Conservation (phyloP, 1,140 invertebrate genomes). For the Carposina sasakii region DNA sequence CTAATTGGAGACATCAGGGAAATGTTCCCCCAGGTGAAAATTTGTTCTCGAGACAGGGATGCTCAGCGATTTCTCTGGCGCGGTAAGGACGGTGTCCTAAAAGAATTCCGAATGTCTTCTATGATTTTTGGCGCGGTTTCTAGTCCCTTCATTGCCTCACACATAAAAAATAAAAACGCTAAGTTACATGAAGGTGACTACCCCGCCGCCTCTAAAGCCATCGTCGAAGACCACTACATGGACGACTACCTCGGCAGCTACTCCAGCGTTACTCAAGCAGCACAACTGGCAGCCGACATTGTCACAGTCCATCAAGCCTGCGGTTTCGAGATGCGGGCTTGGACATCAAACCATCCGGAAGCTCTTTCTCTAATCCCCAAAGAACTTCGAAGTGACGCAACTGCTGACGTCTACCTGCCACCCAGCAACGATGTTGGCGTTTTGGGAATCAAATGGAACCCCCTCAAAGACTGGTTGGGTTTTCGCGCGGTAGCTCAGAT, state of each 20-base stretch:
- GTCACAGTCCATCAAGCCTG: constrained; percentile 15
- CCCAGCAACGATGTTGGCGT: too few species aligned
- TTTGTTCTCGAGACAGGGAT: constrained; percentile 25
- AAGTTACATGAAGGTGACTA: constrained; percentile 14
- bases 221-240: constrained; percentile 34
- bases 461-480: too few species aligned
- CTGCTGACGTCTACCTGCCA: too few species aligned
- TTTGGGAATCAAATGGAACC: too few species aligned
- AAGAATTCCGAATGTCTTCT: constrained; percentile 22
- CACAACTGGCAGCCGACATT: constrained; percentile 17
- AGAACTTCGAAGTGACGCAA: too few species aligned
- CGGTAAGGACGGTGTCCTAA: not conserved
- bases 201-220: constrained; percentile 19
- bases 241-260: constrained; percentile 35
- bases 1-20: constrained; percentile 27
- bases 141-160: constrained; percentile 20
- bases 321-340: constrained; percentile 20
- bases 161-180: constrained; percentile 28
- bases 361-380: not conserved
- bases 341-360: constrained; percentile 7
- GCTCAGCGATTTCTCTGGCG: constrained; percentile 33
- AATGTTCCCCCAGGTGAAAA: constrained; percentile 37
- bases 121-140: constrained; percentile 29
- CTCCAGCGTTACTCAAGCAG: constrained; percentile 19
- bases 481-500: too few species aligned